These are phyloP conservation scores for Octomys mimax DNA, from an alignment of 2,797 vertebrate species.

Conservation along the genomic window DNA sequence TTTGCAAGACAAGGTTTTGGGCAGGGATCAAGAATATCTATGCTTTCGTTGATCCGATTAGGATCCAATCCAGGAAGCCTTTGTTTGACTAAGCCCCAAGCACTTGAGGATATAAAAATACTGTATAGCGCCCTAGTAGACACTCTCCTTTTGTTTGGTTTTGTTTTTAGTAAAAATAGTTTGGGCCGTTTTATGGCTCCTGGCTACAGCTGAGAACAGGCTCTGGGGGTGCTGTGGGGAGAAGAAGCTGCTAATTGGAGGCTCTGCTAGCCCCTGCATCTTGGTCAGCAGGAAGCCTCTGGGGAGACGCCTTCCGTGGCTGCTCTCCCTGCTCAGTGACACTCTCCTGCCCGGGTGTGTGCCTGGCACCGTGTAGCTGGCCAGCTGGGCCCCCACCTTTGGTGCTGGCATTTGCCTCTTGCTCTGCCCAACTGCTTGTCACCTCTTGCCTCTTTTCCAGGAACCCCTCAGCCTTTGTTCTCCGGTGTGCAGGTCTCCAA, in stretches of 20 bases:
- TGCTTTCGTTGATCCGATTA: neutral
- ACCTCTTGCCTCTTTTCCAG: neutral
- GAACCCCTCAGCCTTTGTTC: neutral
- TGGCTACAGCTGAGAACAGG: neutral
- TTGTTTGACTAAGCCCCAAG: neutral
- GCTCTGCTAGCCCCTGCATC: neutral
- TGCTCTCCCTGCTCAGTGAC: neutral
- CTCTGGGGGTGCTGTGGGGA: neutral
- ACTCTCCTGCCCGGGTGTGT: accelerated
- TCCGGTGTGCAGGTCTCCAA: neutral
- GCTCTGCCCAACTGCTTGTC: neutral
- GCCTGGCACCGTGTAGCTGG: accelerated
- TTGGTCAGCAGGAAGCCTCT: neutral
- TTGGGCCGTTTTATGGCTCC: neutral
- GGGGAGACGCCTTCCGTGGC: accelerated
- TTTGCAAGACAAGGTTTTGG: neutral
- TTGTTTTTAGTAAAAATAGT: neutral
- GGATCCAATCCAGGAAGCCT: neutral
- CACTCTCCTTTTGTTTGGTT: neutral
- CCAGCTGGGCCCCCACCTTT: no score
- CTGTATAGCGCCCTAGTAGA: accelerated
- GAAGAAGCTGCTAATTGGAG: neutral
- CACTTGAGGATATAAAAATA: neutral
- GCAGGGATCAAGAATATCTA: accelerated
- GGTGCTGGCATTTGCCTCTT: neutral